These are phyloP conservation scores for Barypeithes pellucidus DNA, from an alignment of 2,888 invertebrate species.

Conservation along the genomic window DNA sequence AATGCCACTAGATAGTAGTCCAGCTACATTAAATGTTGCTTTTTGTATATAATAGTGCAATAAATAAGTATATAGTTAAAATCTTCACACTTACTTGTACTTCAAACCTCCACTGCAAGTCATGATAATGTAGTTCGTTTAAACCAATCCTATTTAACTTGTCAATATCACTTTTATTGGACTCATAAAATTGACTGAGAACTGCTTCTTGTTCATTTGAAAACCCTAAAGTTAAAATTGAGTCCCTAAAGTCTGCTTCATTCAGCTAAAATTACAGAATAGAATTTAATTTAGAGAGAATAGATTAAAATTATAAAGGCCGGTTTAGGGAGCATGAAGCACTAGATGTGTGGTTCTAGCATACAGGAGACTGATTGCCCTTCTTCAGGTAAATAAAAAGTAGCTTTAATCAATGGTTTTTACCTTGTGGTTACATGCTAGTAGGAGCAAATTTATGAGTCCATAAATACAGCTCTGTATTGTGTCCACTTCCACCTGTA, in stretches of 20 bases:
- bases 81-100: constrained; percentile 70
- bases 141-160: constrained; percentile 60
- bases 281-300: too few relatives aligned
- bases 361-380: too few relatives aligned
- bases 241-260: constrained; percentile 71
- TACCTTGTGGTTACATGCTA: constrained; percentile 82
- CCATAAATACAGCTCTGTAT: constrained; percentile 81
- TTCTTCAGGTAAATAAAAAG: neutral
- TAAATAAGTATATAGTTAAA: too few relatives aligned
- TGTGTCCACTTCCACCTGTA: constrained; percentile 72
- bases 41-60: too few relatives aligned
- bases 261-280: constrained; percentile 67
- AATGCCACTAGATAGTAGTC: too few relatives aligned
- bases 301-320: too few relatives aligned
- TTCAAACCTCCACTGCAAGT: constrained; percentile 81
- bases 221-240: constrained; percentile 74
- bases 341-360: too few relatives aligned
- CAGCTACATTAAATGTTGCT: too few relatives aligned
- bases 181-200: constrained; percentile 75
- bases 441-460: constrained; percentile 81
- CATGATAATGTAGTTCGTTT: constrained; percentile 72
- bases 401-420: constrained; percentile 59
- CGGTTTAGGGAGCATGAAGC: too few relatives aligned
- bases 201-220: constrained; percentile 75
- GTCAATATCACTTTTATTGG: constrained; percentile 74